These are phyloP conservation scores for Eulemur coronatus DNA, from an alignment of 2,797 vertebrate species.

Conservation along the genomic window DNA sequence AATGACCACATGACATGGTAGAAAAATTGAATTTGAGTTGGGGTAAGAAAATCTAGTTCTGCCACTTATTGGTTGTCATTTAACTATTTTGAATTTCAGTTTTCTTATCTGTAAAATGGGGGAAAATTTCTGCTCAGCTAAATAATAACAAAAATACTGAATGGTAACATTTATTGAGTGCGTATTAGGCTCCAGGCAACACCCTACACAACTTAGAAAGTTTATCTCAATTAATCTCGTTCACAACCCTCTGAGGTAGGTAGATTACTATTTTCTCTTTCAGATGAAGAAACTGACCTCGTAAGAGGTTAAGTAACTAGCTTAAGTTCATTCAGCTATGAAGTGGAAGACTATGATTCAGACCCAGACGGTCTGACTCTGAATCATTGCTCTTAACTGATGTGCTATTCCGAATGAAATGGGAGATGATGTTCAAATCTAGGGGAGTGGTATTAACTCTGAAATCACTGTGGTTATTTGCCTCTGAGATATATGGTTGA, in stretches of 20 bases:
- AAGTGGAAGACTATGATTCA: neutral
- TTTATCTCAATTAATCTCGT: neutral
- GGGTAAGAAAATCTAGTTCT: neutral
- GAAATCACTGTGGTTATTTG: conserved; percentile 12
- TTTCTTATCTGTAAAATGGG: neutral
- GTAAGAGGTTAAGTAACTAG: neutral
- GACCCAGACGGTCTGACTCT: neutral
- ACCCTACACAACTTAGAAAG: neutral
- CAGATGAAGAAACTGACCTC: neutral
- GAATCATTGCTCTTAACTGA: neutral
- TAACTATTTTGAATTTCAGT: neutral
- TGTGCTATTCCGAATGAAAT: neutral
- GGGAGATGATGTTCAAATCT: neutral
- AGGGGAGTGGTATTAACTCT: neutral
- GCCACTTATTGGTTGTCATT: neutral
- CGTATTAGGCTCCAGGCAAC: neutral
- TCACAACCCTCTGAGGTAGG: neutral
- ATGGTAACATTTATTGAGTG: neutral
- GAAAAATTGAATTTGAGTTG: neutral
- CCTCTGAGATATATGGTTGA: neutral
- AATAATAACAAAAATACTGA: neutral
- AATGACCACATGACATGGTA: neutral
- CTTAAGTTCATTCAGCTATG: neutral
- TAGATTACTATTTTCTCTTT: neutral
- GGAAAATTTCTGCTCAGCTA: neutral